Percentiles rank a stretch among this genome's conserved stretches.
These are phyloP conservation scores for Clinocottus analis DNA, from an alignment of 2,113 vertebrate genomes.

Conservation along the genomic window DNA sequence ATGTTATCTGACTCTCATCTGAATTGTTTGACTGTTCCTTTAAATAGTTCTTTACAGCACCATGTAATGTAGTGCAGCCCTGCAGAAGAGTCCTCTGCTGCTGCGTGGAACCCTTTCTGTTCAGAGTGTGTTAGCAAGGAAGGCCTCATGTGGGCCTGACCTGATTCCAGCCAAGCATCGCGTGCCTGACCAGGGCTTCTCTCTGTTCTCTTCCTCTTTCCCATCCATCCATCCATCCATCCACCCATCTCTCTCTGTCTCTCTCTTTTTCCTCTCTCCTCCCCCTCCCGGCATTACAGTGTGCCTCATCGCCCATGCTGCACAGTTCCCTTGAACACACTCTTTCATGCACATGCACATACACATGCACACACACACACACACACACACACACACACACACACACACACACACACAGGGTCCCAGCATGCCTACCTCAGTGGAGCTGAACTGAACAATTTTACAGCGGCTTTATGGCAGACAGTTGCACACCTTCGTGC, in stretches of 20 bases:
- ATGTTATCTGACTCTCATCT: no score
- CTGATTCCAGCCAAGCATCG: constrained; percentile 79
- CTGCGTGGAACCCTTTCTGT: constrained; percentile 38
- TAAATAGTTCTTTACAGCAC: constrained; percentile 20
- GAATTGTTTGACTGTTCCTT: constrained; percentile 21
- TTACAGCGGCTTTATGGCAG: constrained; percentile 35
- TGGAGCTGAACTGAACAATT: constrained; percentile 38
- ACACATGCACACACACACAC: constrained; percentile 27
- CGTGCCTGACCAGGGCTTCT: constrained; percentile 72
- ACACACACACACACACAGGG: constrained; percentile 17
- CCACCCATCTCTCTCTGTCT: constrained; percentile 44
- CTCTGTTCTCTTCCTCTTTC: constrained; percentile 61
- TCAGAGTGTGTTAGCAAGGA: constrained; percentile 44
- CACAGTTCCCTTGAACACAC: constrained; percentile 57
- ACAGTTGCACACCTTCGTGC: constrained; percentile 9
- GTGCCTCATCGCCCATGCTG: constrained; percentile 65
- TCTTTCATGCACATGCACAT: constrained; percentile 14
- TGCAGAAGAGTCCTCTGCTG: constrained; percentile 33
- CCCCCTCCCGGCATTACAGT: constrained; percentile 56
- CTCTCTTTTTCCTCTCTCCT: constrained; percentile 17
- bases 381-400: constrained; percentile 32
- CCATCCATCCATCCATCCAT: constrained; percentile 41
- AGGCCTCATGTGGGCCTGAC: constrained; percentile 77
- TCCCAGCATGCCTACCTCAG: constrained; percentile 49
- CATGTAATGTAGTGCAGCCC: not conserved